Percentiles rank a stretch among this genome's conserved stretches.
Conservation (phyloP, 2,113 vertebrate species). For the Odobenus rosmarus region DNA sequence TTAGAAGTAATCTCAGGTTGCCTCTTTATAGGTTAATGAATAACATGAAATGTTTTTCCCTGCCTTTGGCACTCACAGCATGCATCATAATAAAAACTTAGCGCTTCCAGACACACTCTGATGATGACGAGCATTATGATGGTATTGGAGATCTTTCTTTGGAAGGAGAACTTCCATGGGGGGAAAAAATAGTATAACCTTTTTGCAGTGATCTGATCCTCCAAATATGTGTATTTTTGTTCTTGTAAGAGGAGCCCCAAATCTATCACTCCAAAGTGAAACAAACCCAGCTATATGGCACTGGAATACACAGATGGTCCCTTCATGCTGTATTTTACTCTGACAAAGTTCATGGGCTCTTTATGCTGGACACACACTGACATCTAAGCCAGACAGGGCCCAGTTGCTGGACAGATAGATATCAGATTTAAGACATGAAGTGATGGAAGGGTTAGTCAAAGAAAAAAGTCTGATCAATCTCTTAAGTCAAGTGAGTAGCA, state of each 20-base stretch:
- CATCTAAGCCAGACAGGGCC: not conserved
- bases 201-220: not conserved
- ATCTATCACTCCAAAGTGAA: not conserved
- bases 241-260: not conserved
- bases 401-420: not conserved
- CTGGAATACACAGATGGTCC: not conserved
- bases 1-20: constrained; percentile 40
- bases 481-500: constrained; percentile 4
- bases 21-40: constrained; percentile 43
- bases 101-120: not conserved
- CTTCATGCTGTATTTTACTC: not conserved
- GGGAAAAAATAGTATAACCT: not conserved
- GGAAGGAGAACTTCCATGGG: not conserved
- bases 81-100: not conserved
- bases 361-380: not conserved
- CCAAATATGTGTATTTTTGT: not conserved
- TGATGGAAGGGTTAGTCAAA: not conserved
- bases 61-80: not conserved
- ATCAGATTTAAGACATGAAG: not conserved
- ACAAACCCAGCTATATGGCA: not conserved
- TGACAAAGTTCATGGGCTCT: not conserved
- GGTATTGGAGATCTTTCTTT: constrained; percentile 28
- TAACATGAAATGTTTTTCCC: not conserved
- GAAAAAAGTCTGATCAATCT: not conserved
- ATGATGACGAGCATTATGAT: not conserved